A percentile compares a stretch with the other conserved stretches of the same genome.
These are phyloP conservation scores for Theristicus caerulescens DNA, from an alignment of 2,113 vertebrate species.

Conservation along the genomic window DNA sequence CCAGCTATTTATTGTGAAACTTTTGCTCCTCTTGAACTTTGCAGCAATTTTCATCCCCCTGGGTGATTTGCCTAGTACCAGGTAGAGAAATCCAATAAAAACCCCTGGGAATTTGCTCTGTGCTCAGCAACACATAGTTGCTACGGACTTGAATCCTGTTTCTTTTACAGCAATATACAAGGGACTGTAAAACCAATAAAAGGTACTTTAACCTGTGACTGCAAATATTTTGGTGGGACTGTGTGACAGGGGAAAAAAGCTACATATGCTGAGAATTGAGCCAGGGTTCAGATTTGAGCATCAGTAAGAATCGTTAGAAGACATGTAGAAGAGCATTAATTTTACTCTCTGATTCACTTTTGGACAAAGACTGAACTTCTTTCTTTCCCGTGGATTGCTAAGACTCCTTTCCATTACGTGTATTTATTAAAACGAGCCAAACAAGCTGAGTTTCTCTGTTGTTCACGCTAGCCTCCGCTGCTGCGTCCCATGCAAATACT, in stretches of 20 bases:
- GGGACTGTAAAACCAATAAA: slow-evolving; percentile 6
- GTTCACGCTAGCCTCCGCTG: fast-evolving
- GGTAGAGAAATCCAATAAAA: slow-evolving; percentile 45
- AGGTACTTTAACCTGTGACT: slow-evolving; percentile 3
- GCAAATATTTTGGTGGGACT: not conserved
- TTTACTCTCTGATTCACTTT: not conserved
- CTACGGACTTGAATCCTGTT: not conserved
- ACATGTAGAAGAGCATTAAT: not conserved
- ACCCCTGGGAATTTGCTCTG: slow-evolving; percentile 27
- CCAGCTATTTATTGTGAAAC: slow-evolving; percentile 40
- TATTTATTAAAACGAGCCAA: not conserved
- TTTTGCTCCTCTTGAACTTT: slow-evolving; percentile 41
- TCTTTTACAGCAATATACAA: slow-evolving; percentile 15
- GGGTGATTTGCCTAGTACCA: slow-evolving; percentile 29
- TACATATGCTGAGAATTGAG: not conserved
- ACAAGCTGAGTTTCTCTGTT: not conserved
- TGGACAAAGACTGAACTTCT: not conserved
- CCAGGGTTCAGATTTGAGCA: not conserved
- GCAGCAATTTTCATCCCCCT: slow-evolving; percentile 22
- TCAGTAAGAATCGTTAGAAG: not conserved
- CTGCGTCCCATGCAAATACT: not conserved
- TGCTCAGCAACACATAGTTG: not conserved
- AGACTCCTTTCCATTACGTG: not conserved
- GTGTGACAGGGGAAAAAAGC: not conserved
- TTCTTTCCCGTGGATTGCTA: not conserved